phyloP scores from a whole-genome alignment of 2,888 invertebrate genomes.

The Automeris io region DNA sequence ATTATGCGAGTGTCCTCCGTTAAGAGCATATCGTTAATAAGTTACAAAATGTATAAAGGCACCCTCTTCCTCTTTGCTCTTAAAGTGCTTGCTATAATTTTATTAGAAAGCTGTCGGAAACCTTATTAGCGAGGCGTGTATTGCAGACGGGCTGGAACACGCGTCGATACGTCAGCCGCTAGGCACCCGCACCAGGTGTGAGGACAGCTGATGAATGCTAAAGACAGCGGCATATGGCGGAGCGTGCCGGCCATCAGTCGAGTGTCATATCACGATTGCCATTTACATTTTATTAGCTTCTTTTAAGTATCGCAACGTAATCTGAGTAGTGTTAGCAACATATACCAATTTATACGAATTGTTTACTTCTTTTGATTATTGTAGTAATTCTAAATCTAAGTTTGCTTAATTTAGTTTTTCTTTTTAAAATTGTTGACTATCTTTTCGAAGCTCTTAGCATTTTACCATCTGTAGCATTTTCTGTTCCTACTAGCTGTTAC shows the following conservation, averaged over 20 bases:
- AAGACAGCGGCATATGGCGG: constrained; percentile 31
- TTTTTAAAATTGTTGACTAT: too few species aligned
- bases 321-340: too few species aligned
- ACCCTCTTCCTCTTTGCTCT: constrained; percentile 13
- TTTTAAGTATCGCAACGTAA: neutral
- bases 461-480: too few species aligned
- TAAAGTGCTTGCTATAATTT: constrained; percentile 33
- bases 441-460: too few species aligned
- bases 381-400: too few species aligned
- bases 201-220: constrained; percentile 45
- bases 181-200: constrained; percentile 42
- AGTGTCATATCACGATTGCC: constrained; percentile 37
- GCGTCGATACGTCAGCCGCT: constrained; percentile 11
- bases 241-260: constrained; percentile 46
- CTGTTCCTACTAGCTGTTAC: too few species aligned
- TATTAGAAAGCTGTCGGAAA: constrained; percentile 47
- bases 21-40: neutral
- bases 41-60: constrained; percentile 3
- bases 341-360: too few species aligned
- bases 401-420: too few species aligned
- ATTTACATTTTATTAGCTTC: constrained; percentile 22
- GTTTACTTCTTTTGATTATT: too few species aligned
- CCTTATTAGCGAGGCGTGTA: constrained; percentile 34
- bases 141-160: constrained; percentile 15
- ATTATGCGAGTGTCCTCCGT: too few species aligned